phyloP scores from a whole-genome alignment of 2,888 invertebrate species.

The Oeneis ivallda region DNA sequence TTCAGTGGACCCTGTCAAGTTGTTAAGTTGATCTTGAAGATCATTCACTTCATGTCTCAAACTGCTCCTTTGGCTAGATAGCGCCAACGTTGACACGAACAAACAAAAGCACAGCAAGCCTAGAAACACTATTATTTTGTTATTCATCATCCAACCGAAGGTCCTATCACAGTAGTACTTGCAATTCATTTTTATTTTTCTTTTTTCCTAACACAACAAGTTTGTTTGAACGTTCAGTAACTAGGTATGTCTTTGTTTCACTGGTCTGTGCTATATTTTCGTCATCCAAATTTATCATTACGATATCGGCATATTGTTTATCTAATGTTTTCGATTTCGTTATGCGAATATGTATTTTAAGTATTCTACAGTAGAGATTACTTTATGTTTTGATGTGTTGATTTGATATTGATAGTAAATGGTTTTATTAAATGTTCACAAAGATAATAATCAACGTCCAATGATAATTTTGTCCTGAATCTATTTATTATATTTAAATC shows the following conservation, averaged over 20 bases:
- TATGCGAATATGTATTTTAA: background rate
- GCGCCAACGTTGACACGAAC: conserved; percentile 63
- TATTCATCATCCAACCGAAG: conserved; percentile 64
- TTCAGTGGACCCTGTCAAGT: conserved; percentile 26
- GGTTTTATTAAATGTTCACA: background rate
- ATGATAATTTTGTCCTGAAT: background rate
- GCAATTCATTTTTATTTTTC: conserved; percentile 42
- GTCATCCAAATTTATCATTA: conserved; percentile 15
- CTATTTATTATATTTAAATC: too few relatives aligned
- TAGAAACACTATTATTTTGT: conserved; percentile 68
- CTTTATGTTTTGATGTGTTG: background rate
- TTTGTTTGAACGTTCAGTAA: background rate
- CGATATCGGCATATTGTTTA: background rate
- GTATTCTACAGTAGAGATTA: background rate
- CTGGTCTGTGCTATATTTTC: background rate
- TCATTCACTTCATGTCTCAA: conserved; percentile 48
- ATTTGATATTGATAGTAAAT: background rate
- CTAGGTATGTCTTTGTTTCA: conserved; percentile 9
- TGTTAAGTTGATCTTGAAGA: conserved; percentile 35
- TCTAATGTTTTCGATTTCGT: background rate
- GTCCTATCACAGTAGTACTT: conserved; percentile 59
- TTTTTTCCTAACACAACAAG: background rate
- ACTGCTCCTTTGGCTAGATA: conserved; percentile 62
- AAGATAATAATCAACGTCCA: conserved; percentile 3
- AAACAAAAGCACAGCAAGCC: conserved; percentile 61